Percentiles rank a stretch among this genome's conserved stretches.
Evolutionary conservation across 2,888 invertebrate species (phyloP).

Genomic region (Philereme vetulata): DNA sequence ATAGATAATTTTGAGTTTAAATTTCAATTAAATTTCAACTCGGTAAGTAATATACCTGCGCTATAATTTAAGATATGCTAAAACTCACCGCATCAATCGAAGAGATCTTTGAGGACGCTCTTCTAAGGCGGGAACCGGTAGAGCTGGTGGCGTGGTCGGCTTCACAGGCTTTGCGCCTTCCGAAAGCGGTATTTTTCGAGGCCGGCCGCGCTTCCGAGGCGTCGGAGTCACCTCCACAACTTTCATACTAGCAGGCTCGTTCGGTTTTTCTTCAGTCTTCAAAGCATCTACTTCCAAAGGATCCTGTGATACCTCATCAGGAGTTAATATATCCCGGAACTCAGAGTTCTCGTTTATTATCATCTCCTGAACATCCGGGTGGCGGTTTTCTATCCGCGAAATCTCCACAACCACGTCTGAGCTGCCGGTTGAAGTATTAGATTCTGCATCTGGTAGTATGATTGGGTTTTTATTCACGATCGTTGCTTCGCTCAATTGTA

Average conservation of each 20-base stretch:
- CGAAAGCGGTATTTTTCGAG: slow-evolving; percentile 70
- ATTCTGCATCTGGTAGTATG: slow-evolving; percentile 60
- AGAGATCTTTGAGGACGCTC: slow-evolving; percentile 78
- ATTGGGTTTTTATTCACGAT: slow-evolving; percentile 58
- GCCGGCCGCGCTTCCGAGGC: slow-evolving; percentile 77
- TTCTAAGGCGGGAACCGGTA: slow-evolving; percentile 72
- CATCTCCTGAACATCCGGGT: slow-evolving; percentile 67
- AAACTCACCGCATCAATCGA: slow-evolving; percentile 69
- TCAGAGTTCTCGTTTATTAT: slow-evolving; percentile 76
- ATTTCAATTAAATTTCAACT: no score
- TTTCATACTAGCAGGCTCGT: slow-evolving; percentile 43
- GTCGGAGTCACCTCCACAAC: slow-evolving; percentile 66
- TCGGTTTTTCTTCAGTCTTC: slow-evolving; percentile 47
- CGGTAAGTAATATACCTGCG: no score
- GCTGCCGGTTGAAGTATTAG: slow-evolving; percentile 68
- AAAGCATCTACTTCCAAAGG: slow-evolving; percentile 69
- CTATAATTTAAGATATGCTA: not conserved
- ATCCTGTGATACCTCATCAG: slow-evolving; percentile 73
- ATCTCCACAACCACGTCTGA: slow-evolving; percentile 62
- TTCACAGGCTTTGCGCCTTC: slow-evolving; percentile 62
- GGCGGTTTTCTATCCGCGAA: slow-evolving; percentile 59
- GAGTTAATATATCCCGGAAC: slow-evolving; percentile 64
- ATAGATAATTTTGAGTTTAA: no score
- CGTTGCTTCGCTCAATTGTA: slow-evolving; percentile 62
- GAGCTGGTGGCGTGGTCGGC: slow-evolving; percentile 44